These are phyloP conservation scores for Caenorhabditis sp. DNA, from an alignment of 2,888 invertebrate species.

Conservation along the genomic window DNA sequence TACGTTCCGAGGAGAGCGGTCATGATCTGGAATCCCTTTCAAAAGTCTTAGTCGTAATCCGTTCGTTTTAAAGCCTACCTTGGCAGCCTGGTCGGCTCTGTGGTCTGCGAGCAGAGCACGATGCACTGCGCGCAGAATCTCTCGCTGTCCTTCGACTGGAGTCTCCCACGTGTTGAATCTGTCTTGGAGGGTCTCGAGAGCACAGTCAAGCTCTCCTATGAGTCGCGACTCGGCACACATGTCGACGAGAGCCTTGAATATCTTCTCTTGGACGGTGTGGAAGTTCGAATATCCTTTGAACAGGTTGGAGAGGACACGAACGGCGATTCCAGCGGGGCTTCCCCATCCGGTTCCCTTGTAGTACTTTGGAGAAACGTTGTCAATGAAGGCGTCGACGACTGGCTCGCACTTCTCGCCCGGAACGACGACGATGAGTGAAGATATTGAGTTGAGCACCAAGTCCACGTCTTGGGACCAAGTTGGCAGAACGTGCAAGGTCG, in stretches of 20 bases:
- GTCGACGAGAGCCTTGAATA: constrained; percentile 80
- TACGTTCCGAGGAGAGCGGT: constrained; percentile 95
- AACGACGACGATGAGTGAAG: constrained; percentile 92
- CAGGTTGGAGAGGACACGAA: constrained; percentile 88
- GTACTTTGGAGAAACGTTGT: constrained; percentile 47
- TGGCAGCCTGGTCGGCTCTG: constrained; percentile 80
- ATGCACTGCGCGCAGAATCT: constrained; percentile 72
- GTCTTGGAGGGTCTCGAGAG: constrained; percentile 54
- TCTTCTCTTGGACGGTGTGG: constrained; percentile 88
- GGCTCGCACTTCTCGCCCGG: constrained; percentile 90
- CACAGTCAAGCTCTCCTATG: constrained; percentile 61
- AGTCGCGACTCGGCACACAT: constrained; percentile 58
- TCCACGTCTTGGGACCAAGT: constrained; percentile 85
- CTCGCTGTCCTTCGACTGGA: constrained; percentile 63
- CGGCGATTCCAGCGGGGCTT: constrained; percentile 72
- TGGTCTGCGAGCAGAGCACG: constrained; percentile 83
- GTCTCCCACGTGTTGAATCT: constrained; percentile 67
- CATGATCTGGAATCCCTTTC: constrained; percentile 83
- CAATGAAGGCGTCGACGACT: constrained; percentile 83
- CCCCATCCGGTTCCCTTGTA: constrained; percentile 72
- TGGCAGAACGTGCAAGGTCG: constrained; percentile 34
- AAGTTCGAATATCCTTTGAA: constrained; percentile 91
- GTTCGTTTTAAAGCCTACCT: constrained; percentile 52
- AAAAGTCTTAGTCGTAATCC: background rate
- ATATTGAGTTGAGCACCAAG: constrained; percentile 94